phyloP scores from a whole-genome alignment of 2,113 vertebrate genomes.

The Microcebus murinus region DNA sequence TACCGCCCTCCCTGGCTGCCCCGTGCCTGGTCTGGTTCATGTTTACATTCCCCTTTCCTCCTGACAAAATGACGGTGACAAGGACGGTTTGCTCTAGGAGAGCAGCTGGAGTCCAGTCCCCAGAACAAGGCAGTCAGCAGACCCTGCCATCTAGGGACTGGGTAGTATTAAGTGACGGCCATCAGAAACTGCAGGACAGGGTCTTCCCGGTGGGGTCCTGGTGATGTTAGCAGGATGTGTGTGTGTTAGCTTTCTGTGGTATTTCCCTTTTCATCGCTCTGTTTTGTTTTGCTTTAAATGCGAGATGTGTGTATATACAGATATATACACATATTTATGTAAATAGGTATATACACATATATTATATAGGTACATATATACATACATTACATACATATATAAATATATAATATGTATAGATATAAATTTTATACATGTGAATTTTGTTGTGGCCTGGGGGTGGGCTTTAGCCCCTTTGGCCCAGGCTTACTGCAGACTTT shows the following conservation, averaged over 20 bases:
- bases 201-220: background rate
- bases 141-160: background rate
- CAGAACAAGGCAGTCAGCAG: background rate
- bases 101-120: background rate
- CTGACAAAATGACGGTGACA: background rate
- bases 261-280: background rate
- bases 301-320: background rate
- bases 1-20: background rate
- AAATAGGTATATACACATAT: no score
- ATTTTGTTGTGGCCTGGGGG: background rate
- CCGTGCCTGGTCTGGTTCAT: constrained; percentile 21
- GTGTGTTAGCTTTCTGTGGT: background rate
- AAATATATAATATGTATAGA: background rate
- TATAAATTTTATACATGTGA: background rate
- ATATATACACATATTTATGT: background rate
- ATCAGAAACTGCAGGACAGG: background rate
- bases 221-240: background rate
- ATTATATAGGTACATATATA: background rate
- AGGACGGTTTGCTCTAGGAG: background rate
- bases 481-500: background rate
- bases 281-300: background rate
- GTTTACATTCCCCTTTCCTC: background rate
- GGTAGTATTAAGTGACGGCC: background rate
- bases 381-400: background rate
- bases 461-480: background rate